Conservation (phyloP, 1,140 invertebrate genomes). For the Drosophila bifasciata region DNA sequence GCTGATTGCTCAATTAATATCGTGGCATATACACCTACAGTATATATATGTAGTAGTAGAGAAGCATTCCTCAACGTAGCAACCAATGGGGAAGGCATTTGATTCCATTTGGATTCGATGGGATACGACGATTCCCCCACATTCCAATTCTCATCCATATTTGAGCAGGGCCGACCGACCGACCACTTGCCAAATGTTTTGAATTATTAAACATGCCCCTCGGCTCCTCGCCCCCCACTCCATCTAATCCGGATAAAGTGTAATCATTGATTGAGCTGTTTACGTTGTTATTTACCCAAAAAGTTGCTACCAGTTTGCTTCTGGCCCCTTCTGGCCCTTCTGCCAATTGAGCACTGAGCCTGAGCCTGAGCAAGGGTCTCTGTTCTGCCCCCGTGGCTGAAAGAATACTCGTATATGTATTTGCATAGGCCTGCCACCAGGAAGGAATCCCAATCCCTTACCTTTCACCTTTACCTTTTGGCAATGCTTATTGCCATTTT, state of each 20-base stretch:
- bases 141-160: not conserved
- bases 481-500: too few relatives aligned
- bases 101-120: too few relatives aligned
- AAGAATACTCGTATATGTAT: too few relatives aligned
- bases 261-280: constrained; percentile 15
- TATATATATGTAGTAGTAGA: too few relatives aligned
- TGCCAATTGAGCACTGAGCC: too few relatives aligned
- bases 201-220: constrained; percentile 23
- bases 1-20: constrained; percentile 49
- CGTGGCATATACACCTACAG: constrained; percentile 1
- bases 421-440: constrained; percentile 25
- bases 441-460: too few relatives aligned
- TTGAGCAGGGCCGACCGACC: not conserved
- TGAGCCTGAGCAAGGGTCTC: too few relatives aligned
- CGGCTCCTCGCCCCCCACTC: too few relatives aligned
- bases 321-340: not conserved
- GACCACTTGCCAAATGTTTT: constrained; percentile 4
- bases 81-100: too few relatives aligned
- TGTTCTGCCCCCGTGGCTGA: not conserved
- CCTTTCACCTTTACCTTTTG: not conserved
- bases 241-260: not conserved
- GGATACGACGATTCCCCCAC: too few relatives aligned
- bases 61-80: too few relatives aligned
- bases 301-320: too few relatives aligned
- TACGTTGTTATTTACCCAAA: constrained; percentile 3